Base-by-base conservation (phyloP, 1,140 invertebrate species). In the Lepidostoma basale region DNA sequence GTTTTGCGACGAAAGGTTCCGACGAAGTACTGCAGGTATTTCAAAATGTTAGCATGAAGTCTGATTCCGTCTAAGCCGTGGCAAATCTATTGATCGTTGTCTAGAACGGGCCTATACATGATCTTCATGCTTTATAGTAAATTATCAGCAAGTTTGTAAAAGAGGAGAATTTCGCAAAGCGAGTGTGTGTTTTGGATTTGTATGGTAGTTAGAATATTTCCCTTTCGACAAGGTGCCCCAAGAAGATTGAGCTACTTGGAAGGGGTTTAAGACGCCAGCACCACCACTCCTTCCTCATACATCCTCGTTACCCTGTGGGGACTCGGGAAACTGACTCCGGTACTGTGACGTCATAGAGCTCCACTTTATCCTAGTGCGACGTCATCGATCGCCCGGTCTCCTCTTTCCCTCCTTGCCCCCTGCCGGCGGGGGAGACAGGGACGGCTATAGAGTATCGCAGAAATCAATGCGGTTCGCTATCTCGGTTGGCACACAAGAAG, bases 391-490 rank as follows among this genome's bases (percentile, higher is more conserved):
- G 60, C 14, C 42, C 59, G 14, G 23, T 18, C 59, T 26, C 60
- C 39, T 23, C 40, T 30, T 28, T 30, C 28, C 26, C 60, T 18
- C 42, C 14, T 8, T 3, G 8, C 44, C 16, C 18, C 25, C 23
- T 12, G 26, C 12, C 12, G 8, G 12, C 16, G 39, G n/a, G 60
- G 20, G 25, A 16, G 18, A 63, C 44, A 30, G 18, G 40, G 42
- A 63, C 42, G 26, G 42, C 26, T 28, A 49, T 23, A 28, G 42
- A 26, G 44, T 63, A 63, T 63, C 60, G 42, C 60, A 26, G 30
- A 63, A 63, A 63, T 63, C 60, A 47, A 63, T 63, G 60, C 60
- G 60, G 44, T 63, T 63, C 60, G 60, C 60, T 47, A 59, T 59
- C 54, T 59, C 54, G 36, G 59, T 45, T 44, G 39, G 25, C 25